These are phyloP conservation scores for Tetrao urogallus DNA, from an alignment of 2,113 vertebrate species.

Conservation along the genomic window DNA sequence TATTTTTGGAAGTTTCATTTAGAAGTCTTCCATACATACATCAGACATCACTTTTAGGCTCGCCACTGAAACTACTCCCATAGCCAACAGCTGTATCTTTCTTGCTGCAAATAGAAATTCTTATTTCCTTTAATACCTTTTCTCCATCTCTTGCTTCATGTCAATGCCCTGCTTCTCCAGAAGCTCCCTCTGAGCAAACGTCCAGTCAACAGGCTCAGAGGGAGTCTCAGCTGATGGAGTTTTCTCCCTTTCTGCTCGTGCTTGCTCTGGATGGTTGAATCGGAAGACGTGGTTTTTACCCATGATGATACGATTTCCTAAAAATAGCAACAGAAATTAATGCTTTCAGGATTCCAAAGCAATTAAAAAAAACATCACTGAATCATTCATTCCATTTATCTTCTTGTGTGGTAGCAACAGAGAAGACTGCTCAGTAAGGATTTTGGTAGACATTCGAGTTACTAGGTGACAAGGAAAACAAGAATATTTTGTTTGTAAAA, in stretches of 20 bases:
- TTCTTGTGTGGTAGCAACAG: neutral
- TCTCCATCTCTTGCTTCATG: slow-evolving; percentile 99
- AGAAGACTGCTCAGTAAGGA: neutral
- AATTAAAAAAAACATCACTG: neutral
- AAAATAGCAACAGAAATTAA: neutral
- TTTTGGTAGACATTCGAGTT: neutral
- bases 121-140: slow-evolving; percentile 81
- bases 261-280: slow-evolving; percentile 98
- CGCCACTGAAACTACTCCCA: neutral
- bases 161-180: slow-evolving; percentile 98
- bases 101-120: neutral
- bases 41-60: neutral
- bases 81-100: neutral
- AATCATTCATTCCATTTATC: neutral
- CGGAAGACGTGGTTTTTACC: slow-evolving; percentile 99
- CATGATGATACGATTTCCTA: slow-evolving; percentile 99
- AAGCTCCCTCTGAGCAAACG: slow-evolving; percentile 96
- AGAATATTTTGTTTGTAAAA: neutral
- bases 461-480: neutral
- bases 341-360: neutral
- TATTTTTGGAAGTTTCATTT: neutral
- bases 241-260: slow-evolving; percentile 95
- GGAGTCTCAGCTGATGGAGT: slow-evolving; percentile 97
- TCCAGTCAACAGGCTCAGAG: slow-evolving; percentile 98
- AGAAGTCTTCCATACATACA: neutral